Evolutionary conservation across 1,140 invertebrate species (phyloP), one percentile per base, ranked within the genome.

Genomic region (Drosophila leontia): DNA sequence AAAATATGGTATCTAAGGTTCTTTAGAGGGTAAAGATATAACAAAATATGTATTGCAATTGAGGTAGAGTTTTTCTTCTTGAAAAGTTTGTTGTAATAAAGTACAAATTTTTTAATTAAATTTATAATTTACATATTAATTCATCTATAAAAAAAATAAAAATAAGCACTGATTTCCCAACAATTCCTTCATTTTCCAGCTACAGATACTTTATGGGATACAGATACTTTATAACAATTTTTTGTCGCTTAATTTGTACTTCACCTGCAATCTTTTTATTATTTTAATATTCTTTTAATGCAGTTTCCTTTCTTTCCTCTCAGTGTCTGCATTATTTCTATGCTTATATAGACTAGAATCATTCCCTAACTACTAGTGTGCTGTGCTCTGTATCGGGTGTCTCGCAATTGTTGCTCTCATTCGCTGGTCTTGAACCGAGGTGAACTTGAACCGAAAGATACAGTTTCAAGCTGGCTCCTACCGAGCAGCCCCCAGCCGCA

Each of bases 371-470:
- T 48, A 42, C 32, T 37, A 35, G 12, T 61, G 39, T 44, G 35
- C 63, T 41, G 41, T 63, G 37, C 34, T 55, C 2, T 55, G 51
- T 55, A 55, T 78, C 45, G 34, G 32, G 17, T 76, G 23, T 57
- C 71, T 37, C 15, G 3, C 29, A 59, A 42, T 57, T 47, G 47
- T 37, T 57, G 35, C 35, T 29, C 44, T 58, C 62, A 42, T 50
- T 55, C 39, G 58, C 48, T 55, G 15, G 39, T 76, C 53, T 45
- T 53, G 72, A 76, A 76, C 67, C 65, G 64, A 78, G 29, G 59
- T 86, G 75, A 80, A 84, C 83, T 86, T 86, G 83, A 86, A 84
- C 83, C 82, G 63, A 60, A 69, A 81, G 74, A 81, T 86, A 74
- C 47, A 50, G 75, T 86, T 86, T 81, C 83, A 77, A 74, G 69